Evolutionary conservation across 1,140 invertebrate genomes (phyloP).

Genomic region (Platyura marginata): DNA sequence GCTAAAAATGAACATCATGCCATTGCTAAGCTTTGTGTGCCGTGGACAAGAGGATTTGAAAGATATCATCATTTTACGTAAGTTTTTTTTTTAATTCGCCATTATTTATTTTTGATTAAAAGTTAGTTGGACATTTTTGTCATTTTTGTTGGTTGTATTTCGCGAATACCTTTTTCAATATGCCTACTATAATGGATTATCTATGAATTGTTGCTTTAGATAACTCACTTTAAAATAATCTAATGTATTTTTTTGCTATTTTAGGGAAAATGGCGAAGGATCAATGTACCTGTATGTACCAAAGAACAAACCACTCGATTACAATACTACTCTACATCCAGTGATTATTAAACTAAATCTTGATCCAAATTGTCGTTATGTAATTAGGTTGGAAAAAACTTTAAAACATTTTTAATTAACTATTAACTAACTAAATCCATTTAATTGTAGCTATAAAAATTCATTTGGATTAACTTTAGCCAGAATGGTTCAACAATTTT

Average conservation of each 20-base stretch:
- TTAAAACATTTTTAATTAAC: too few species aligned
- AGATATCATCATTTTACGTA: constrained; percentile 38
- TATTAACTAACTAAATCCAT: too few species aligned
- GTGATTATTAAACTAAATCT: constrained; percentile 30
- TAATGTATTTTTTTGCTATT: constrained; percentile 11
- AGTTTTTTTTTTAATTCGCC: constrained; percentile 14
- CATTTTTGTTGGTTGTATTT: too few species aligned
- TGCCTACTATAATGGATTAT: too few species aligned
- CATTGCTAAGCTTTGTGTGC: constrained; percentile 37
- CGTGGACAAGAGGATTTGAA: constrained; percentile 39
- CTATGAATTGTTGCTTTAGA: too few species aligned
- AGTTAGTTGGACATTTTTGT: constrained; percentile 4
- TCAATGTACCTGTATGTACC: constrained; percentile 30
- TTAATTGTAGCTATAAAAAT: constrained; percentile 17
- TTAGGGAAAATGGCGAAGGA: constrained; percentile 26
- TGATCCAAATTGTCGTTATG: constrained; percentile 38
- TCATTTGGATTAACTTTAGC: constrained; percentile 15
- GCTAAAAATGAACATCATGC: constrained; percentile 28
- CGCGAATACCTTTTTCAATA: too few species aligned
- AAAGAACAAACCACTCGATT: constrained; percentile 17
- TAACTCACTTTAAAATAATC: neutral
- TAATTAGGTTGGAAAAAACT: too few species aligned
- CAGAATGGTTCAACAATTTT: constrained; percentile 14
- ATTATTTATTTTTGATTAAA: constrained; percentile 1
- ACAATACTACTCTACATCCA: constrained; percentile 16